Evolutionary conservation across 1,140 invertebrate genomes (phyloP).

Genomic region (Pteromalus puparum): DNA sequence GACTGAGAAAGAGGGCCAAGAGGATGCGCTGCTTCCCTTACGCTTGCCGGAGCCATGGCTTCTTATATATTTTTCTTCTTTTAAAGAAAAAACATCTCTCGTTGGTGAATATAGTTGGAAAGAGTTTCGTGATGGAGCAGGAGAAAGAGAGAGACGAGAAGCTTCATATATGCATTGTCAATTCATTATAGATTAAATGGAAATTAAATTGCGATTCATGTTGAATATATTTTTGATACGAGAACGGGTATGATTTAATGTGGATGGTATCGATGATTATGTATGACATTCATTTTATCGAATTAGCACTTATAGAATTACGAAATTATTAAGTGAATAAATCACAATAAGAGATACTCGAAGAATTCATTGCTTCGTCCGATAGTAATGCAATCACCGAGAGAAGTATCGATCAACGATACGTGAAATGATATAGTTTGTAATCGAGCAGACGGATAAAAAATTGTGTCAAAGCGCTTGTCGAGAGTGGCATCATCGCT

Average conservation of each 20-base stretch:
- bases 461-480: not conserved
- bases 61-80: constrained; percentile 14
- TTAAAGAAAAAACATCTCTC: constrained; percentile 11
- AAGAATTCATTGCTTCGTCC: too few relatives aligned
- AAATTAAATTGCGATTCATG: too few relatives aligned
- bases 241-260: too few relatives aligned
- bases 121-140: not conserved
- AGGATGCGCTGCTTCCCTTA: not conserved
- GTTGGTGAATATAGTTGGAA: not conserved
- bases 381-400: too few relatives aligned
- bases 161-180: not conserved
- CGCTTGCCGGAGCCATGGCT: not conserved
- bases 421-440: not conserved
- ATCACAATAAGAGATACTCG: too few relatives aligned
- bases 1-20: not conserved
- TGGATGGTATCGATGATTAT: too few relatives aligned
- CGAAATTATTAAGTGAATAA: too few relatives aligned
- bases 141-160: constrained; percentile 2
- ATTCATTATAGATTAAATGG: constrained; percentile 14
- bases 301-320: too few relatives aligned
- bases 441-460: too few relatives aligned
- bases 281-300: too few relatives aligned
- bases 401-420: not conserved
- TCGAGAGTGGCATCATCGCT: not conserved
- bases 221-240: too few relatives aligned